A percentile compares a stretch with the other conserved stretches of the same genome.
These are phyloP conservation scores for Vimba vimba DNA, from an alignment of 2,113 vertebrate genomes.

Conservation along the genomic window DNA sequence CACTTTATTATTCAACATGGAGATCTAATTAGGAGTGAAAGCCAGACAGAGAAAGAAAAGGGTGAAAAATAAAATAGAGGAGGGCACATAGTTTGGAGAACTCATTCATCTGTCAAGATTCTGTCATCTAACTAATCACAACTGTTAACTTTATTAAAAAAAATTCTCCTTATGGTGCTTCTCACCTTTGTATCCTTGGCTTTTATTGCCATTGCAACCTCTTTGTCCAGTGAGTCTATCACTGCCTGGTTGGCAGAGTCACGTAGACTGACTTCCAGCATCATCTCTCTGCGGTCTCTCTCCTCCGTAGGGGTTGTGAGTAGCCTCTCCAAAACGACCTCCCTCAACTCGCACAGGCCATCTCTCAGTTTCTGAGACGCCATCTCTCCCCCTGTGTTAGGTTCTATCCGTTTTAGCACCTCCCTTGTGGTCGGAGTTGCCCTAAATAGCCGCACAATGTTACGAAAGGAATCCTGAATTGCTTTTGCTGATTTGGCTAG, in stretches of 20 bases:
- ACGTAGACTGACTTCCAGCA: slow-evolving; percentile 60
- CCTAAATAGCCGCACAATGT: slow-evolving; percentile 73
- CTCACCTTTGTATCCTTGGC: slow-evolving; percentile 76
- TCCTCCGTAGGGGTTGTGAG: slow-evolving; percentile 75
- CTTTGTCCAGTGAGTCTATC: slow-evolving; percentile 60
- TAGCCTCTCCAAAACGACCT: slow-evolving; percentile 73
- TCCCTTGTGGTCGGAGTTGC: slow-evolving; percentile 55
- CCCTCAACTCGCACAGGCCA: slow-evolving; percentile 74
- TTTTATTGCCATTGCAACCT: slow-evolving; percentile 62
- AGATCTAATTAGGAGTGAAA: slow-evolving; percentile 70
- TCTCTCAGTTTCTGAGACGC: slow-evolving; percentile 65
- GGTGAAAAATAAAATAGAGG: background rate
- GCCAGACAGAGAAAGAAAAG: background rate
- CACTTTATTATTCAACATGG: slow-evolving; percentile 72
- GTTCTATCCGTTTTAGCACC: slow-evolving; percentile 52
- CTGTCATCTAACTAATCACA: background rate
- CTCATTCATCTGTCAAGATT: background rate
- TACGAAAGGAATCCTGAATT: slow-evolving; percentile 72
- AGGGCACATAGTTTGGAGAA: background rate
- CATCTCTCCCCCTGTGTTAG: background rate
- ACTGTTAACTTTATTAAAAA: background rate
- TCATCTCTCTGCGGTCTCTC: slow-evolving; percentile 59
- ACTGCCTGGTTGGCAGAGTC: slow-evolving; percentile 61
- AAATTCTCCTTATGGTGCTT: background rate
- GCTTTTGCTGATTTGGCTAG: background rate